These are phyloP conservation scores for Junco hyemalis DNA, from an alignment of 2,113 vertebrate genomes.

Conservation along the genomic window DNA sequence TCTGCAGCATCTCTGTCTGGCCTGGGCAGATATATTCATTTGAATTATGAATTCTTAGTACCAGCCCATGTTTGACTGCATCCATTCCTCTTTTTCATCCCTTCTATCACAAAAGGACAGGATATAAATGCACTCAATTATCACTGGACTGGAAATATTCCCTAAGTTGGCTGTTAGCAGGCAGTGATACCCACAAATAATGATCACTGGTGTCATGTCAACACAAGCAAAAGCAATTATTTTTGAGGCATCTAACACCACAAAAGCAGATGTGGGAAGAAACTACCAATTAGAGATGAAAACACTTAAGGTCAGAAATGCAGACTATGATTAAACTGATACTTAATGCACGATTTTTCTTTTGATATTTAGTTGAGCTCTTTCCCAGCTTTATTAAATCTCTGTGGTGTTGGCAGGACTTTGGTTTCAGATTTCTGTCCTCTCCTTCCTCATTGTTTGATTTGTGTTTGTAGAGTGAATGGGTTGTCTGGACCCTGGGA, in stretches of 20 bases:
- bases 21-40: not conserved
- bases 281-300: constrained; percentile 19
- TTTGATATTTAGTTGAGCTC: not conserved
- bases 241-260: not conserved
- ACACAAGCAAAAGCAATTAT: constrained; percentile 8
- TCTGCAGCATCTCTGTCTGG: not conserved
- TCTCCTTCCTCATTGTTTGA: not conserved
- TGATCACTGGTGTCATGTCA: not conserved
- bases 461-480: not conserved
- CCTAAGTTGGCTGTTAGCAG: not conserved
- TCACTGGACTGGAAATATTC: not conserved
- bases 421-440: not conserved
- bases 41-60: not conserved
- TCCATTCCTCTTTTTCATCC: not conserved
- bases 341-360: not conserved
- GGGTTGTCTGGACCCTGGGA: not conserved
- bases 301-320: not conserved
- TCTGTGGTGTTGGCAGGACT: not conserved
- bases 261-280: constrained; percentile 8
- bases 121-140: not conserved
- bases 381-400: not conserved
- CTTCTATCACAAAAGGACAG: not conserved
- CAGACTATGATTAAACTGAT: not conserved
- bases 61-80: not conserved
- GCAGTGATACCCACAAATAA: not conserved